Percentiles rank a stretch among this genome's conserved stretches.
Evolutionary conservation across 2,888 invertebrate genomes (phyloP).

Genomic region (Clitarchus hookeri): DNA sequence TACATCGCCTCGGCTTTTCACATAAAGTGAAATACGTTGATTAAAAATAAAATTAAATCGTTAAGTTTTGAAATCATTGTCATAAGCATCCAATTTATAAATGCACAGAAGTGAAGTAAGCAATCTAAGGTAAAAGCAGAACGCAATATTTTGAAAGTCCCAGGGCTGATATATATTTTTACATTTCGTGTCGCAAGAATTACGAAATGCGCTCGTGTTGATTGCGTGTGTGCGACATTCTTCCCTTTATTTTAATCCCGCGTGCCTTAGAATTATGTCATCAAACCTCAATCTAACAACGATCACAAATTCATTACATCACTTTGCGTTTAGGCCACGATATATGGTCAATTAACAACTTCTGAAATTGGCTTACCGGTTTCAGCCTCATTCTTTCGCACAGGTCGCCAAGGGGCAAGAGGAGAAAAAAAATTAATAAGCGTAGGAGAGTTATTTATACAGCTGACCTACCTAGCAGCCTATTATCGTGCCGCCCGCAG

Average conservation of each 20-base stretch:
- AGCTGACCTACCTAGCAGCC: constrained; percentile 2
- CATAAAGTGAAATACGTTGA: too few species aligned
- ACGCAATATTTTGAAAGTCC: too few species aligned
- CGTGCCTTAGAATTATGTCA: not conserved
- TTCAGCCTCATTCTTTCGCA: not conserved
- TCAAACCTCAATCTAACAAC: not conserved
- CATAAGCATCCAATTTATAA: too few species aligned
- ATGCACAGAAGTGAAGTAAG: too few species aligned
- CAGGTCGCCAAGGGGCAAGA: not conserved
- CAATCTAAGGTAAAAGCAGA: too few species aligned
- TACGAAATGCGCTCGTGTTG: not conserved
- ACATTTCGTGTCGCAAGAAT: too few species aligned
- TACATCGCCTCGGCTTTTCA: too few species aligned
- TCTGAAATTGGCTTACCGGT: not conserved
- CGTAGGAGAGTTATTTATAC: constrained; percentile 1
- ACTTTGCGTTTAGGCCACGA: not conserved
- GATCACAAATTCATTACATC: constrained; percentile 1
- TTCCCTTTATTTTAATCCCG: not conserved
- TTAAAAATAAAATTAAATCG: too few species aligned
- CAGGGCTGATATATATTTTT: too few species aligned
- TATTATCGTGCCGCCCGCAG: constrained; percentile 1
- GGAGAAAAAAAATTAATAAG: not conserved
- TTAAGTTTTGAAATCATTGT: too few species aligned
- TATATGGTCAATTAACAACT: not conserved
- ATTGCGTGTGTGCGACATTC: not conserved